Evolutionary conservation across 2,797 vertebrate species (phyloP), one percentile per base, ranked within the genome.

Genomic region (Lindbergichthys nudifrons): DNA sequence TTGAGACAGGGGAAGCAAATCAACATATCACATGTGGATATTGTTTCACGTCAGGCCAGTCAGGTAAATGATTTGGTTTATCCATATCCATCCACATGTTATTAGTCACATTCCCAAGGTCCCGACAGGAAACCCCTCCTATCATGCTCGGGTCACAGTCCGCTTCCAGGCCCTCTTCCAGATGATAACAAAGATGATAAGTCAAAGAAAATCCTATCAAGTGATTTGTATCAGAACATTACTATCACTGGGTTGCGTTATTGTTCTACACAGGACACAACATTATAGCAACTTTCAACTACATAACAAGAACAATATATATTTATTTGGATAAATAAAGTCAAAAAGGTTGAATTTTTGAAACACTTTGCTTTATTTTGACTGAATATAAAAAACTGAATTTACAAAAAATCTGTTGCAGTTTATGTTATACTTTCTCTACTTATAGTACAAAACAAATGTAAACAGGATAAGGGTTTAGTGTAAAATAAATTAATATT

Each of bases 91-190:
- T 45, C 47, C 61, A 71, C 19, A 10, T n/a, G 50, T 64, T 60
- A 45, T 53, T 39, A 62, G 63, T 70, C 62, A 42, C 23, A 18
- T 60, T 77, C 19, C 8, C 26, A 5, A 47, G 70, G 69, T 58
- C 36, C 45, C 1, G 3, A 36, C n/a, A 42, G 65, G 43, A 69
- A 36, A 73, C 13, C 19, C 54, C 10, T 76, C 13, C 66, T 86
- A 63, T 85, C 74, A 64, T 3, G 9, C 32, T 18, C 43, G 65
- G 87, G 70, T 80, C 88, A 91, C 70, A 92, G 89, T 91, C 82
- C 86, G 60, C 26, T 52, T 73, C 51, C 64, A 71, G 73, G 18
- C 45, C 46, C 13, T 69, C 50, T 12, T 36, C 56, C 45, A 48
- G 13, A 62, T 82, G 84, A 87, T 84, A 84, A 82, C 67, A 75